Conservation (phyloP, 2,888 invertebrate genomes). For the Axea sp. region DNA sequence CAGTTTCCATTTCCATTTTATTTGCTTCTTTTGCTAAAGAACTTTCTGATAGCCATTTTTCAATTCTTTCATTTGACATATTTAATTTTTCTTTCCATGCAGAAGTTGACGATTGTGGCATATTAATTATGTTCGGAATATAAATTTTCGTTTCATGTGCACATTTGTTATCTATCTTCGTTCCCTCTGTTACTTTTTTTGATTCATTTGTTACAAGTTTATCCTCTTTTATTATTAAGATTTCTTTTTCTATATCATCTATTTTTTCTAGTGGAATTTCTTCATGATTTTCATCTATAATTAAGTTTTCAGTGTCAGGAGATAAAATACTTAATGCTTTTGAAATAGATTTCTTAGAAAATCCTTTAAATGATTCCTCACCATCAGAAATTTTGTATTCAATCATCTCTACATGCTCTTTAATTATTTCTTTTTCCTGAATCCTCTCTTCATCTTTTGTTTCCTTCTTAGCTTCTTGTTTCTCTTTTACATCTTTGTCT, state of each 20-base stretch:
- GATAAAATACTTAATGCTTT: constrained; percentile 70
- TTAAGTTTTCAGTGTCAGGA: constrained; percentile 62
- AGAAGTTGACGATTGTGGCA: constrained; percentile 74
- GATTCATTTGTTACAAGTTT: not conserved
- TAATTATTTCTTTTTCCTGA: constrained; percentile 52
- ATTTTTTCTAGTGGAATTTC: not conserved
- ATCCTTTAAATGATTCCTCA: constrained; percentile 79
- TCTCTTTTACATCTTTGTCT: not conserved
- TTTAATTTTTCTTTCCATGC: constrained; percentile 83
- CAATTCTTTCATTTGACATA: constrained; percentile 86
- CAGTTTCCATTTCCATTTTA: constrained; percentile 82
- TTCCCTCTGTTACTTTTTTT: not conserved
- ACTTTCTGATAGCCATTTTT: constrained; percentile 84
- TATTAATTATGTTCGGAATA: constrained; percentile 68
- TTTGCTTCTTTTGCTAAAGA: constrained; percentile 80
- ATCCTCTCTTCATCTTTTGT: constrained; percentile 24
- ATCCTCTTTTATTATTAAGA: not conserved
- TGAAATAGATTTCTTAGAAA: constrained; percentile 75
- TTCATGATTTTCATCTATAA: constrained; percentile 52
- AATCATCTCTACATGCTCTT: constrained; percentile 6
- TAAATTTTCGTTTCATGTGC: constrained; percentile 34
- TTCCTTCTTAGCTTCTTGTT: constrained; percentile 8
- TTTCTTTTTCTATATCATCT: not conserved
- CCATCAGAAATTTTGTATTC: constrained; percentile 80
- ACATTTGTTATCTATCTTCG: constrained; percentile 27